Base-by-base conservation (phyloP, 2,888 invertebrate species). In the Eupithecia inturbata region DNA sequence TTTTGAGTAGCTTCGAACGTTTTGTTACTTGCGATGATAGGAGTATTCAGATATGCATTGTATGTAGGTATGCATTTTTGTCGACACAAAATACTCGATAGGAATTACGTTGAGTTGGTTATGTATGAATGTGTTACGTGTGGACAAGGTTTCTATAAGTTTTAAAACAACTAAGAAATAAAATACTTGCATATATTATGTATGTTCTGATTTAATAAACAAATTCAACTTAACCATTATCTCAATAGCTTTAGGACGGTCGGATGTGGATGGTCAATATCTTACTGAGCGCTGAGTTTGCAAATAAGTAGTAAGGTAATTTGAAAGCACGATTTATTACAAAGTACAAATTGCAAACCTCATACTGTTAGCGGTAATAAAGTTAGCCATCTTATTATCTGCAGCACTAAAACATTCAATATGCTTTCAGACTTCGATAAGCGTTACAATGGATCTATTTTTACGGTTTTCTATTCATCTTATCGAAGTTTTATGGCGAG, bases 401-500 rank as follows among this genome's bases (percentile, higher is more conserved):
- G 16, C 31, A 53, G 49, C 53, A 49, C 57, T 67, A 79, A 78
- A 79, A 72, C 77, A 78, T 74, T 75, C 76, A 77, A 77, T 79
- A 80, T 71, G 73, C 73, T 78, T 77, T 80, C 81, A 82, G 78
- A 74, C 79, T 72, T 73, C 82, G 82, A 83, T 85, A 85, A 86
- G 84, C 85, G 84, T 85, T 88, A 86, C 82, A 85, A 84, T 84
- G 83, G 85, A 87, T 84, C 83, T 83, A 84, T 84, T 88, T 89
- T 88, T 89, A 89, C 83, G 83, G 80, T 78, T 80, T 83, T 82
- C 88, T 86, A 89, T 91, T 86, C 88, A 85, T 91, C 89, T 91
- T 91, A 90, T 91, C 90, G 86, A 83, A 83, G 88, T 85, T 91
- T 91, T 91, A 90, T 85, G 85, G 85, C 82, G 73, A 72, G 78